phyloP scores from a whole-genome alignment of 2,113 vertebrate species.

The Ctenomys sociabilis region DNA sequence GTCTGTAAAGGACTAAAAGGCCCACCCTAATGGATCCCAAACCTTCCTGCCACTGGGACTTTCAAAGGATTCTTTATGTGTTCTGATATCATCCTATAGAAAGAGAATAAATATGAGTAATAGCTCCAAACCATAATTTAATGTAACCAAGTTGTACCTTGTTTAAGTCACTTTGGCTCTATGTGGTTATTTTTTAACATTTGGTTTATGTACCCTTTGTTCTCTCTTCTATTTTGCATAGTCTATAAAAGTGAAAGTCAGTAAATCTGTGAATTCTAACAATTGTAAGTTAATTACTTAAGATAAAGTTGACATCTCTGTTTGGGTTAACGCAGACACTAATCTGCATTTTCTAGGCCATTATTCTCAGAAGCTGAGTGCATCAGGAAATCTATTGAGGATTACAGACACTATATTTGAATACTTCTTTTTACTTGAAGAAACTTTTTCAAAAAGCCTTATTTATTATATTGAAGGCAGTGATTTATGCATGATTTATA shows the following conservation, averaged over 20 bases:
- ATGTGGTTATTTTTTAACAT: background rate
- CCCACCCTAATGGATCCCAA: background rate
- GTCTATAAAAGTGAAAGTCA: background rate
- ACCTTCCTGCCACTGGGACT: background rate
- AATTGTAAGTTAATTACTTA: background rate
- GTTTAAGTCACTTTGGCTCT: background rate
- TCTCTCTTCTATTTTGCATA: background rate
- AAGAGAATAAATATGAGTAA: background rate
- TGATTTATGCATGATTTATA: background rate
- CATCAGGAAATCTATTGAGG: background rate
- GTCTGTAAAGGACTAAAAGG: background rate
- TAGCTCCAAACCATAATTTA: background rate
- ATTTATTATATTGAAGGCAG: background rate
- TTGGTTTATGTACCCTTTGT: background rate
- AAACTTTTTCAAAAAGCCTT: background rate
- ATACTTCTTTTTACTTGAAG: conserved; percentile 36
- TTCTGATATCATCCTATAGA: background rate
- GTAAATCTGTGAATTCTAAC: background rate
- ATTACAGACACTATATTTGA: conserved; percentile 11
- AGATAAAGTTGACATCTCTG: background rate
- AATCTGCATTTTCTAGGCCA: background rate
- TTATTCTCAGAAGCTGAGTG: background rate
- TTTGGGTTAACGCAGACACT: background rate
- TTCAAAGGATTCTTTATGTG: background rate
- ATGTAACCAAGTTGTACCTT: background rate